These are phyloP conservation scores for Trissolcus basalis DNA, from an alignment of 1,140 invertebrate species.

Conservation along the genomic window DNA sequence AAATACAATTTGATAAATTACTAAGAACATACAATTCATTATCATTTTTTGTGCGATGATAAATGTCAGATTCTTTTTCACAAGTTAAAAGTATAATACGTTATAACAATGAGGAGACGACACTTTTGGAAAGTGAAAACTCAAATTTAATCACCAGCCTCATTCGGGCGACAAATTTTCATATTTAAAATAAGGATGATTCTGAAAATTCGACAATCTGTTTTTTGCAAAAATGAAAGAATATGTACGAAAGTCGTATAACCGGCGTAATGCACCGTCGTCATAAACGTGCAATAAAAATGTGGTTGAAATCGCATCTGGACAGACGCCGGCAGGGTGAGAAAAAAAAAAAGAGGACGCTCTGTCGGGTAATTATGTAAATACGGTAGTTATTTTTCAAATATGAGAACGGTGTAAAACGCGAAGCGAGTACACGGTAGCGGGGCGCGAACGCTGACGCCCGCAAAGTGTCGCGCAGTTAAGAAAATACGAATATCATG, in stretches of 20 bases:
- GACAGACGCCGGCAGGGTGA: background rate
- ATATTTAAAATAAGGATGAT: too few species aligned
- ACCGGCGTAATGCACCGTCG: too few species aligned
- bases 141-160: too few species aligned
- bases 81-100: too few species aligned
- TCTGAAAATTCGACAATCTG: too few species aligned
- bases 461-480: constrained; percentile 32
- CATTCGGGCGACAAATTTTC: too few species aligned
- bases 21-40: constrained; percentile 3
- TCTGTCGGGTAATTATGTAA: constrained; percentile 42
- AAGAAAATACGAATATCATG: constrained; percentile 27
- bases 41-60: too few species aligned
- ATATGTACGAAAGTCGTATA: too few species aligned
- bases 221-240: too few species aligned
- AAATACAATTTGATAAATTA: constrained; percentile 42
- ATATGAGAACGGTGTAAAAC: constrained; percentile 52
- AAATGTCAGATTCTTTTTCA: too few species aligned
- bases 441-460: background rate
- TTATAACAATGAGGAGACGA: background rate
- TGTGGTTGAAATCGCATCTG: constrained; percentile 6
- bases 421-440: constrained; percentile 21
- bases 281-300: constrained; percentile 2
- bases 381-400: constrained; percentile 31
- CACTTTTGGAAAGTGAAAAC: too few species aligned
- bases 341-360: constrained; percentile 1